phyloP scores from a whole-genome alignment of 1,140 invertebrate genomes.

The Popillia japonica region DNA sequence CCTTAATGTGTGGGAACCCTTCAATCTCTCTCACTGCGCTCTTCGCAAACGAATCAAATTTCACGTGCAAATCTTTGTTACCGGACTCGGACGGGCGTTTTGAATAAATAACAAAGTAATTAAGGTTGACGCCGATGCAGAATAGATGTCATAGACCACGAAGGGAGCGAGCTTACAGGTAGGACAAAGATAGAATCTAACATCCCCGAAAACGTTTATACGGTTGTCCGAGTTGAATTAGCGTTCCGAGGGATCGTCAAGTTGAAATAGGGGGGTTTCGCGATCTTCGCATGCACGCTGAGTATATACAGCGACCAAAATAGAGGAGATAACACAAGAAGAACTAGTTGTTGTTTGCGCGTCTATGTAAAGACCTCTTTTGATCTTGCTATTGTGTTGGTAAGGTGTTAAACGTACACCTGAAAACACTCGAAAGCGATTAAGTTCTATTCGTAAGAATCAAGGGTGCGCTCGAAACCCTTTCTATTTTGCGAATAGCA shows the following conservation, averaged over 20 bases:
- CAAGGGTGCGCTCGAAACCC: slow-evolving; percentile 34
- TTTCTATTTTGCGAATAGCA: neutral
- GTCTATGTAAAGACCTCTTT: slow-evolving; percentile 31
- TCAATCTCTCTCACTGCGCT: neutral
- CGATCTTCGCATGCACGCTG: slow-evolving; percentile 13
- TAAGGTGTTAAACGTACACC: slow-evolving; percentile 50
- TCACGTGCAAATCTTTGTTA: slow-evolving; percentile 31
- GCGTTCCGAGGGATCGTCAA: slow-evolving; percentile 2
- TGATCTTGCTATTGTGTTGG: slow-evolving; percentile 42
- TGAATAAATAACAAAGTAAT: slow-evolving; percentile 40
- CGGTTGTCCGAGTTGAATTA: slow-evolving; percentile 47
- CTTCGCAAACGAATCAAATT: slow-evolving; percentile 24
- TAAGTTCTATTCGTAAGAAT: slow-evolving; percentile 41
- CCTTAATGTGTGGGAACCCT: slow-evolving; percentile 11
- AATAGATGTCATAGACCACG: slow-evolving; percentile 6
- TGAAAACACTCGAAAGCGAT: slow-evolving; percentile 51
- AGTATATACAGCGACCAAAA: neutral
- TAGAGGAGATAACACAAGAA: slow-evolving; percentile 12
- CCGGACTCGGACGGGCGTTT: slow-evolving; percentile 28
- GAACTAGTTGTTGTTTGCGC: slow-evolving; percentile 26
- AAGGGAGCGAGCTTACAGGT: neutral
- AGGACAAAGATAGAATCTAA: neutral
- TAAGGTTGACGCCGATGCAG: slow-evolving; percentile 29
- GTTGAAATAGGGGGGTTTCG: neutral
- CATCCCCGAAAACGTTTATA: slow-evolving; percentile 47